Base-by-base conservation (phyloP, 2,888 invertebrate genomes). In the Drosophila formosana region DNA sequence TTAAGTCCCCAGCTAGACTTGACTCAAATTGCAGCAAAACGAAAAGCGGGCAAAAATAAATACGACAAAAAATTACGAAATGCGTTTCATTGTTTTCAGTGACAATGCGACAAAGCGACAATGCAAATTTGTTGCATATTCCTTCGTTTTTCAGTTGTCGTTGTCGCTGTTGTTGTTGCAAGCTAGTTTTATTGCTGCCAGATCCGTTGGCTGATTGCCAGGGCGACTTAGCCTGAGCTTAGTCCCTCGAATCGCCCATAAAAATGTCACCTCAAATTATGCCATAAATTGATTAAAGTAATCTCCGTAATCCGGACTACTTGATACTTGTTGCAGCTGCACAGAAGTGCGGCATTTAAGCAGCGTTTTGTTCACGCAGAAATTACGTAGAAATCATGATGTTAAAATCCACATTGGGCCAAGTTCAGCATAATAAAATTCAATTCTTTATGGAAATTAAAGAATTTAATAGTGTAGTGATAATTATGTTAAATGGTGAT, bases 271-370 rank as follows among this genome's bases (percentile, higher is more conserved):
- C 75, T 81, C 57, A 69, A 83, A 82, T 78, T 86, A 80, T 73
- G 80, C 80, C 73, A 81, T 84, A 84, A 85, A 84, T 82, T 79
- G 80, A 67, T 85, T 70, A 66, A 60, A 66, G 51, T 74, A 82
- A 80, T 73, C 65, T 56, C 57, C 45, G 64, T 64, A 57, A 78
- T 53, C 65, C 69, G 66, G 67, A 53, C 43, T 61, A 58, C 73
- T 66, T 62, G 78, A 37, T 56, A 63, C 70, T 66, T 55, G 72
- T 61, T 63, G 53, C 52, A 26, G 45, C 34, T 55, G 43, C 30
- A 18, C 4, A n/a, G 30, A 53, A 45, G 3, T 30, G 43, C n/a
- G 30, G 55, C 43, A 55, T 32, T 45, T 45, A 23, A 43, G 45
- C 32, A 25, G 32, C 9, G 4, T 28, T 45, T 45, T 13, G 39